Percentiles rank a stretch among this genome's conserved stretches.
Conservation (phyloP, 2,797 vertebrate genomes). For the Parauchenoglanis punctatus region DNA sequence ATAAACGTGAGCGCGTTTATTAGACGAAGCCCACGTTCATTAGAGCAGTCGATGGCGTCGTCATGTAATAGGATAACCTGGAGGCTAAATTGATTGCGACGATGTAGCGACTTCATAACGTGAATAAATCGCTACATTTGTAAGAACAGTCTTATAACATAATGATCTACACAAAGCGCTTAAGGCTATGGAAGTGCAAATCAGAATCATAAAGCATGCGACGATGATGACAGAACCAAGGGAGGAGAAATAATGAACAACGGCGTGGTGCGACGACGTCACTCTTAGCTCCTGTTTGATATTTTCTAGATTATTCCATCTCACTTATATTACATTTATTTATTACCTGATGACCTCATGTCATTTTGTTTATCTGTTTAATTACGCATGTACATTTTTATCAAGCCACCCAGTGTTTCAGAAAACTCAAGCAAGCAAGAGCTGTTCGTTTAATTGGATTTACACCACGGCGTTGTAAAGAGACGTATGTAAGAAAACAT, state of each 20-base stretch:
- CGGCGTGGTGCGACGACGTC: not conserved
- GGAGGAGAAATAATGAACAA: not conserved
- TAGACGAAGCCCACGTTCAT: not conserved
- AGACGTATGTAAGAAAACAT: too few species aligned
- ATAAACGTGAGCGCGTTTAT: not conserved
- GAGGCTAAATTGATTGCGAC: not conserved
- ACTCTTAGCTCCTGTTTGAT: not conserved
- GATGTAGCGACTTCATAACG: not conserved
- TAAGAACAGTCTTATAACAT: not conserved
- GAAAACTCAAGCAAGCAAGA: not conserved
- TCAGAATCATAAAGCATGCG: not conserved
- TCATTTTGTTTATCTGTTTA: not conserved
- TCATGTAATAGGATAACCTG: not conserved
- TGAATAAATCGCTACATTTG: not conserved
- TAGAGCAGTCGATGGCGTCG: not conserved
- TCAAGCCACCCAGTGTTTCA: not conserved
- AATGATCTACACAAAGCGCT: not conserved
- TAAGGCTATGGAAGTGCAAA: not conserved
- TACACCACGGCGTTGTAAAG: not conserved
- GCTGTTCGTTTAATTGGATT: not conserved
- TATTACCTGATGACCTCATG: not conserved
- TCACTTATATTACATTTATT: not conserved
- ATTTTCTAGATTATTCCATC: not conserved
- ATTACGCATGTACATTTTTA: not conserved
- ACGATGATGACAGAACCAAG: not conserved